These are phyloP conservation scores for Corapipo altera DNA, from an alignment of 2,113 vertebrate species.

Conservation along the genomic window DNA sequence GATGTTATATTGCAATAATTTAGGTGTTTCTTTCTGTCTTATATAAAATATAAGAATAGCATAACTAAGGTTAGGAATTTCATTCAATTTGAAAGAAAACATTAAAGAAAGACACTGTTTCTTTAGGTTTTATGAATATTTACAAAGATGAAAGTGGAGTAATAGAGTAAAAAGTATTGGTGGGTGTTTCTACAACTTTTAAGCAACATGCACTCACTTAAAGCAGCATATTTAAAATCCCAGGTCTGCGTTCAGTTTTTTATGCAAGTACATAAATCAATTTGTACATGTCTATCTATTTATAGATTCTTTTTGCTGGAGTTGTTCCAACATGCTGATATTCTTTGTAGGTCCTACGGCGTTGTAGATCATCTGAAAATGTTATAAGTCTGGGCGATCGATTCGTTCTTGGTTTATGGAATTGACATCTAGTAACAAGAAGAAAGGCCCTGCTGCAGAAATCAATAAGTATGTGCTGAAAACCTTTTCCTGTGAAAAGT, in stretches of 20 bases:
- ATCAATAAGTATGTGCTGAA: slow-evolving; percentile 12
- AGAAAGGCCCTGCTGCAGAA: neutral
- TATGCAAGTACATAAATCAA: neutral
- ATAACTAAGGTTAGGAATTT: neutral
- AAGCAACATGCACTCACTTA: neutral
- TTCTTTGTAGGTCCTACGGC: neutral
- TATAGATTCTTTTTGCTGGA: neutral
- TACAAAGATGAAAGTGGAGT: neutral
- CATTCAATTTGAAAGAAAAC: neutral
- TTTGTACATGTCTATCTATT: neutral
- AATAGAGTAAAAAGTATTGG: neutral
- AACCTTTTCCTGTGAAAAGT: neutral
- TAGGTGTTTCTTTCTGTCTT: neutral
- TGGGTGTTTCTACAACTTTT: neutral
- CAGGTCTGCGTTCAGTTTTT: neutral
- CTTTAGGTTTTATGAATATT: neutral
- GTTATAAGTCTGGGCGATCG: neutral
- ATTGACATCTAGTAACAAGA: neutral
- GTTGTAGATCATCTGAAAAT: neutral
- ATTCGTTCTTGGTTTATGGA: slow-evolving; percentile 13
- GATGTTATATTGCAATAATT: neutral
- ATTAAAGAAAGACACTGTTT: neutral
- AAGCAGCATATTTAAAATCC: neutral
- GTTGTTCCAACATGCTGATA: neutral
- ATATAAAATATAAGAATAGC: neutral